phyloP scores from a whole-genome alignment of 1,140 invertebrate genomes.

The Cydia splendana region DNA sequence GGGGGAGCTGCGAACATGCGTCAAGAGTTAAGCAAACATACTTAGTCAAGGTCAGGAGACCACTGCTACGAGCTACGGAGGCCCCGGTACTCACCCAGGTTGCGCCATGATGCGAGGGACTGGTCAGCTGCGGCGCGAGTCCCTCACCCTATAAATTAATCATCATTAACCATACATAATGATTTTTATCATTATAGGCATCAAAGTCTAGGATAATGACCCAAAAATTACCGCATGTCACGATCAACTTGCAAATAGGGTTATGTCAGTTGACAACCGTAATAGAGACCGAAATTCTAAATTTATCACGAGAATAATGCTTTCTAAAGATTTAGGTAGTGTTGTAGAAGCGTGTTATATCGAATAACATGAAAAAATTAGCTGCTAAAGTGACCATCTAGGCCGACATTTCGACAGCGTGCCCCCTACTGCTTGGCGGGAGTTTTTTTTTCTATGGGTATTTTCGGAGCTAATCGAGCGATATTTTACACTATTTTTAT shows the following conservation, averaged over 20 bases:
- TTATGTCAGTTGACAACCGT: conserved; percentile 77
- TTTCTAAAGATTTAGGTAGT: conserved; percentile 42
- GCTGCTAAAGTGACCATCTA: conserved; percentile 45
- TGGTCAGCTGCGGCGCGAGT: conserved; percentile 49
- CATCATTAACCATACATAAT: conserved; percentile 42
- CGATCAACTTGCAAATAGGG: conserved; percentile 74
- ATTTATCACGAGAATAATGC: conserved; percentile 42
- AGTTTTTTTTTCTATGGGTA: conserved; percentile 62
- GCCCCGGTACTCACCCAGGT: conserved; percentile 67
- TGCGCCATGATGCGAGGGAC: conserved; percentile 64
- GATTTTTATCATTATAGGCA: conserved; percentile 34
- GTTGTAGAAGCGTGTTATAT: conserved; percentile 37
- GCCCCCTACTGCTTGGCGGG: conserved; percentile 76
- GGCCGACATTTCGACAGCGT: conserved; percentile 58
- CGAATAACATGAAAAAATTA: conserved; percentile 43
- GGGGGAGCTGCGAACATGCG: conserved; percentile 58
- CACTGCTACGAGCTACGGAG: conserved; percentile 37
- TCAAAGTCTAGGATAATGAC: conserved; percentile 48
- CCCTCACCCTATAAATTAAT: conserved; percentile 58
- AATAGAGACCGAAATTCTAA: conserved; percentile 56
- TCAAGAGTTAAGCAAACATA: conserved; percentile 52
- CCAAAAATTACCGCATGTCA: conserved; percentile 77
- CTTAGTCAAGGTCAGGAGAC: conserved; percentile 51
- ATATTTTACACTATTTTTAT: conserved; percentile 41
- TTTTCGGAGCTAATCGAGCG: conserved; percentile 46